Evolutionary conservation across 2,797 vertebrate genomes (phyloP).

Genomic region (Petrocephalus sullivani): DNA sequence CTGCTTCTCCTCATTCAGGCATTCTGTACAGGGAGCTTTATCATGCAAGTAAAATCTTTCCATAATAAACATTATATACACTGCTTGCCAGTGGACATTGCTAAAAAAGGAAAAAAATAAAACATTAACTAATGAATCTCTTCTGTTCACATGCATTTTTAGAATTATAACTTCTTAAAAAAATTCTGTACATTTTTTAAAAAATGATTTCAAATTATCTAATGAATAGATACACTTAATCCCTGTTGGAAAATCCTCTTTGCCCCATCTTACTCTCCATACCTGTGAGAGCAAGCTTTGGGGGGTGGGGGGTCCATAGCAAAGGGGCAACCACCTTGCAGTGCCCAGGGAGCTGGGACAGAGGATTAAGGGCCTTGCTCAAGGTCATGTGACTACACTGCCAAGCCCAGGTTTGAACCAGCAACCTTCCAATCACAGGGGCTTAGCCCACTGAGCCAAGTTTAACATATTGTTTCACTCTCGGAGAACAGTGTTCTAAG

Average conservation of each 20-base stretch:
- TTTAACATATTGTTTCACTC: background rate
- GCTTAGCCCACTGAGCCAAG: background rate
- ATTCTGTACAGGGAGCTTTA: constrained; percentile 11
- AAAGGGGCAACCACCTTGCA: background rate
- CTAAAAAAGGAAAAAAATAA: background rate
- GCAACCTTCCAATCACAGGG: background rate
- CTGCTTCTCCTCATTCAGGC: constrained; percentile 38
- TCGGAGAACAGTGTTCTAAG: background rate
- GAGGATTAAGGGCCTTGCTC: background rate
- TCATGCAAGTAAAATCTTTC: constrained; percentile 45
- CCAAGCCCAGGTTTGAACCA: background rate
- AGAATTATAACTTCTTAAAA: background rate
- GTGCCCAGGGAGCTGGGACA: background rate
- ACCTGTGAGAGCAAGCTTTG: background rate
- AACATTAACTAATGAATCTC: background rate
- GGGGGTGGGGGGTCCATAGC: background rate
- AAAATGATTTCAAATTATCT: background rate
- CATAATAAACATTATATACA: constrained; percentile 49
- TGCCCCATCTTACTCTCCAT: background rate
- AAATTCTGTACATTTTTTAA: background rate
- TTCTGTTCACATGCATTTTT: constrained; percentile 3
- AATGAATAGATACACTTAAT: background rate
- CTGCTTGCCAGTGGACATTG: constrained; percentile 49
- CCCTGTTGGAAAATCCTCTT: background rate
- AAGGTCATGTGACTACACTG: background rate